Evolutionary conservation across 2,113 vertebrate species (phyloP).

Genomic region (Apeltes quadracus): DNA sequence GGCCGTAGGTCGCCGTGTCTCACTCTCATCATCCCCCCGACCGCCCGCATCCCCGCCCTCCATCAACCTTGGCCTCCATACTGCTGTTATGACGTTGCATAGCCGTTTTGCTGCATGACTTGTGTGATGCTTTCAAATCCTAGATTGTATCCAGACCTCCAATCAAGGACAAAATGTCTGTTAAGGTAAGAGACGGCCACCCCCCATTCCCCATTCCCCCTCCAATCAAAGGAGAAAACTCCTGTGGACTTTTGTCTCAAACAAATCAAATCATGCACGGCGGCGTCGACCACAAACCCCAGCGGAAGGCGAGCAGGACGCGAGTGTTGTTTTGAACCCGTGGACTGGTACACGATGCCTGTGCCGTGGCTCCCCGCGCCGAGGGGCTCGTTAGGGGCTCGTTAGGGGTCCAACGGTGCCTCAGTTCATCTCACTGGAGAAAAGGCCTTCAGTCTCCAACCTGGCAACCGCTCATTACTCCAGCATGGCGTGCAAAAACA

Average conservation of each 20-base stretch:
- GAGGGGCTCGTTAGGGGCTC: conserved; percentile 49
- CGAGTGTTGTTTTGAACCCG: conserved; percentile 25
- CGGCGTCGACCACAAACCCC: background rate
- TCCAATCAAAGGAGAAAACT: background rate
- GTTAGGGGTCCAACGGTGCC: no score
- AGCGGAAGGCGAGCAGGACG: background rate
- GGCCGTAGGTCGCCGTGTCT: background rate
- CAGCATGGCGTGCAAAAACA: background rate
- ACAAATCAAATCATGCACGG: no score
- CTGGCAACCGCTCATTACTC: conserved; percentile 28
- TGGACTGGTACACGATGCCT: conserved; percentile 43
- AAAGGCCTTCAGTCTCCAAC: conserved; percentile 7
- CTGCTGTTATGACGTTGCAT: conserved; percentile 40
- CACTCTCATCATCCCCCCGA: background rate
- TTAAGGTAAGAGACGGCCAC: conserved; percentile 75
- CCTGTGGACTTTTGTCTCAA: background rate
- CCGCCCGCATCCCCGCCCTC: background rate
- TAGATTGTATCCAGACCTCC: conserved; percentile 81
- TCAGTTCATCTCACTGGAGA: conserved; percentile 23
- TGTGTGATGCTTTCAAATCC: conserved; percentile 81
- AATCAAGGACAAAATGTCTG: conserved; percentile 80
- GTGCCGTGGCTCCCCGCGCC: conserved; percentile 54
- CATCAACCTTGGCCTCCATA: background rate
- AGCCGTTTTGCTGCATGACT: conserved; percentile 71
- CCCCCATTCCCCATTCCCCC: background rate